A percentile compares a stretch with the other conserved stretches of the same genome.
Evolutionary conservation across 2,888 invertebrate genomes (phyloP).

Genomic region (Dione vanillae): DNA sequence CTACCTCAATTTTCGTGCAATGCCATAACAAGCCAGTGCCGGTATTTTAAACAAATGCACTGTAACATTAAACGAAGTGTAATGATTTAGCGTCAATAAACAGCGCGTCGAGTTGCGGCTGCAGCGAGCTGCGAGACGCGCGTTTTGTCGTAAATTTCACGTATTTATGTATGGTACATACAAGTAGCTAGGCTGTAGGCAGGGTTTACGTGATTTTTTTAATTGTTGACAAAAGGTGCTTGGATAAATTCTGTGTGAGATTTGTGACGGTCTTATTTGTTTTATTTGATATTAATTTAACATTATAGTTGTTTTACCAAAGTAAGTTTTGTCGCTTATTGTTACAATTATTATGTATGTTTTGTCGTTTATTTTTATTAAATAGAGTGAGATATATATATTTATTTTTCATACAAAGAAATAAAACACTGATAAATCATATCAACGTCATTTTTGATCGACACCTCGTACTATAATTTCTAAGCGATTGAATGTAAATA

Average conservation of each 20-base stretch:
- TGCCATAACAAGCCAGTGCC: background rate
- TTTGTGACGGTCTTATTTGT: background rate
- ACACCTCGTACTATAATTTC: background rate
- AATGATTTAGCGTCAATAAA: conserved; percentile 16
- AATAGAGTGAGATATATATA: no score
- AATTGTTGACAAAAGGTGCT: background rate
- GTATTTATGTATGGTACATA: background rate
- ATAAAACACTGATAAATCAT: conserved; percentile 3
- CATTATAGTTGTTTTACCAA: no score
- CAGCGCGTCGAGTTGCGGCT: background rate
- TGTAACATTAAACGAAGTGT: conserved; percentile 7
- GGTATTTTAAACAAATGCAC: conserved; percentile 2
- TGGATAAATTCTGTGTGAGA: background rate
- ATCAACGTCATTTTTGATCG: background rate
- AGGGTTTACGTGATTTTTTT: no score
- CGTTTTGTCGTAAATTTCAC: background rate
- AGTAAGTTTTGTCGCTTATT: no score
- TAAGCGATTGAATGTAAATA: background rate
- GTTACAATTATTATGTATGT: no score
- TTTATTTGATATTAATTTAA: background rate
- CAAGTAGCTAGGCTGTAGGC: no score
- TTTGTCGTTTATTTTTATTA: no score
- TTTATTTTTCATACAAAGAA: background rate
- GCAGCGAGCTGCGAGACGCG: background rate
- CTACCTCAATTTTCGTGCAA: background rate